Percentiles rank a stretch among this genome's conserved stretches.
Conservation (phyloP, 2,797 vertebrate genomes). For the Erithacus rubecula region DNA sequence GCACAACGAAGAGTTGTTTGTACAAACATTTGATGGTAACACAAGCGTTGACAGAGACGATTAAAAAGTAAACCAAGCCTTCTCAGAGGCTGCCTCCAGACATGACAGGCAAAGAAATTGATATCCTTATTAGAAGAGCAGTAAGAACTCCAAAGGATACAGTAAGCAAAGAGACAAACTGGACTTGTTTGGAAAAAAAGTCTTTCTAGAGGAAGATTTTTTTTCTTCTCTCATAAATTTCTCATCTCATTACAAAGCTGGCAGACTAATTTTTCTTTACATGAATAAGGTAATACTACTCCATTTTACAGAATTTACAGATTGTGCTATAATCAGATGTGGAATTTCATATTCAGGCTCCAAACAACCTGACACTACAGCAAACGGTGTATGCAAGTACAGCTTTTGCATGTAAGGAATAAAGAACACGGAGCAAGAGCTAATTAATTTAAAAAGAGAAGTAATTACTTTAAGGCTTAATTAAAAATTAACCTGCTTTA, state of each 20-base stretch:
- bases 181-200: neutral
- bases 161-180: neutral
- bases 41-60: neutral
- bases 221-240: neutral
- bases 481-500: constrained; percentile 20
- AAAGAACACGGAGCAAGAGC: neutral
- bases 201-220: neutral
- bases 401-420: neutral
- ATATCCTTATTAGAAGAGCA: neutral
- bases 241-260: neutral
- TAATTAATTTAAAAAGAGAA: neutral
- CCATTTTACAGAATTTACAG: neutral
- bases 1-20: neutral
- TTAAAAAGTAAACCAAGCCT: neutral
- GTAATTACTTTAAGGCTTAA: constrained; percentile 15
- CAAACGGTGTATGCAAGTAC: neutral
- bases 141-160: neutral
- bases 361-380: neutral
- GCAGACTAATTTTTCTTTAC: neutral
- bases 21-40: neutral
- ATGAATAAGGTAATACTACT: neutral
- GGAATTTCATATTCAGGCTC: neutral
- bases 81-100: neutral
- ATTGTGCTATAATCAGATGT: neutral
- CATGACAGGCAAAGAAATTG: neutral